Percentiles rank a stretch among this genome's conserved stretches.
phyloP scores from a whole-genome alignment of 2,888 invertebrate species.

The Calliphora vomitoria region DNA sequence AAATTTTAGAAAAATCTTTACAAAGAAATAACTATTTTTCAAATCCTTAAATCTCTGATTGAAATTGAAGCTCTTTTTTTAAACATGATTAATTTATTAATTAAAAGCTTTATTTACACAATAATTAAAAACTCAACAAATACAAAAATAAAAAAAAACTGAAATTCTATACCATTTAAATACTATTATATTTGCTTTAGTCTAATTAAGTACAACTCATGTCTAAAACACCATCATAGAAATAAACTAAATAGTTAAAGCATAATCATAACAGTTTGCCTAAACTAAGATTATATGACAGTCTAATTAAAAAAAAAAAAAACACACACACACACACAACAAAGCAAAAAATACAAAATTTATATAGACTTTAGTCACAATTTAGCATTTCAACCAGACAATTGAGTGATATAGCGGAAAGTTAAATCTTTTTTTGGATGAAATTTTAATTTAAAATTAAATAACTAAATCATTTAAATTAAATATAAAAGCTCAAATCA shows the following conservation, averaged over 20 bases:
- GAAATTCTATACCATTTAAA: conserved; percentile 42
- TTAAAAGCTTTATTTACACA: conserved; percentile 42
- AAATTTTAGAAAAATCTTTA: too few species aligned
- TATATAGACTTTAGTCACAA: conserved; percentile 65
- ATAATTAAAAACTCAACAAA: conserved; percentile 2
- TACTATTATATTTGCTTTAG: conserved; percentile 2
- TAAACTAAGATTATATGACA: conserved; percentile 25
- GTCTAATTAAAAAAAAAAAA: conserved; percentile 66
- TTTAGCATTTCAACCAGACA: conserved; percentile 65
- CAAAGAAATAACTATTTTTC: too few species aligned
- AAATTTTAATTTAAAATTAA: conserved; percentile 8
- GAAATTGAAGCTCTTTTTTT: not conserved
- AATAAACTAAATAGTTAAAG: conserved; percentile 10
- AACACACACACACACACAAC: too few species aligned
- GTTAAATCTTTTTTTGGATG: not conserved
- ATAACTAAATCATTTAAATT: conserved; percentile 11
- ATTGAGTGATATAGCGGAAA: conserved; percentile 29
- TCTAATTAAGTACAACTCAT: conserved; percentile 40
- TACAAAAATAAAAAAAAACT: conserved; percentile 20
- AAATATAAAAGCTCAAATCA: not conserved
- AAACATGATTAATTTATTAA: conserved; percentile 43
- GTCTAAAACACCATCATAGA: conserved; percentile 5
- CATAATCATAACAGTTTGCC: conserved; percentile 21
- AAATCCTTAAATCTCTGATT: not conserved
- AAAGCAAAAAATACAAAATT: conserved; percentile 42